Base-by-base conservation (phyloP, 2,113 vertebrate genomes). In the Sinocyclocheilus anophthalmus region DNA sequence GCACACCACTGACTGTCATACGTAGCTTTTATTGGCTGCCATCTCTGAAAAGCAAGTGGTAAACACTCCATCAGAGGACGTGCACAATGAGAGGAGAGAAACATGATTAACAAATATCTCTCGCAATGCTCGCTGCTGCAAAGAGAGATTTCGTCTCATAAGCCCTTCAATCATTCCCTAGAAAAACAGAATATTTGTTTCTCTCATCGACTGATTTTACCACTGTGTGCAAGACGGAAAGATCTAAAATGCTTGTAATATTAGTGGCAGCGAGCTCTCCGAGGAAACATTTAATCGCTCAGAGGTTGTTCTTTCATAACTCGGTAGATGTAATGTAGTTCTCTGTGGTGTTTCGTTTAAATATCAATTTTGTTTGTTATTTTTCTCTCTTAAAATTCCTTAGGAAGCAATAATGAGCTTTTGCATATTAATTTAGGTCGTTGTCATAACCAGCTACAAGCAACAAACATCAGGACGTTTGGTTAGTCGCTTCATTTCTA, bases 181-280 rank as follows among this genome's bases (percentile, higher is more conserved):
- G 76, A 76, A 42, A 82, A 63, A 26, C n/a, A 24, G 75, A 86
- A 73, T 88, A 80, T 73, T 30, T 79, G 63, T 84, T 83, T 84
- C 67, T 75, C 67, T 57, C 65, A 24, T 6, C 69, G 80, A 73
- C 39, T 67, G 42, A 65, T 72, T 65, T 48, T 76, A 72, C 84
- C 61, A 30, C 48, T 72, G 59, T 57, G 76, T 3, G 57, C 55
- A n/a, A 55, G 14, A 26, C n/a, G 22, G 53, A 39, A 37, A 39
- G 53, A 79, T 39, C 24, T 65, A 4, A 45, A 57, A 24, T 76
- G 72, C 48, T 75, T 82, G 70, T 75, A 45, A 82, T 77, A 61
- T n/a, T 37, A 57, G 26, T 24, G 77, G 20, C 3, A 24, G 73
- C 4, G 4, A 61, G 11, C 20, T 80, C 33, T 59, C 77, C 0